Conservation (phyloP, 2,113 vertebrate genomes). For the Notiomystis cincta region DNA sequence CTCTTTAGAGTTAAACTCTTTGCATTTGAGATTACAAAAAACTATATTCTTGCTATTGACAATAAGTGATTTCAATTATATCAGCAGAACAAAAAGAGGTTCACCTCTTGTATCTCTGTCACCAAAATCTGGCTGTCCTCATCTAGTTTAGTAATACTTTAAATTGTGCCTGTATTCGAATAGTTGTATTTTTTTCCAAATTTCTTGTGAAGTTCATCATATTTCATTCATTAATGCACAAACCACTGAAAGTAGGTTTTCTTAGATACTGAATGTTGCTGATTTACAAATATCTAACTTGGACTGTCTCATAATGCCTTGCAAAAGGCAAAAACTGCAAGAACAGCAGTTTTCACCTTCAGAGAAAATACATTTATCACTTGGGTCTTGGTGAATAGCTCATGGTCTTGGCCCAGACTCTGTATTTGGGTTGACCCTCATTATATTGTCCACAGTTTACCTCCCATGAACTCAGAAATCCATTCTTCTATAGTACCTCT, state of each 20-base stretch:
- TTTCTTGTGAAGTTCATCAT: neutral
- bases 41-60: neutral
- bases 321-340: neutral
- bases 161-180: neutral
- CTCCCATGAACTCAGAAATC: neutral
- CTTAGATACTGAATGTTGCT: neutral
- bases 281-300: accelerated
- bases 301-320: neutral
- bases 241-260: neutral
- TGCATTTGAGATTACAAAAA: neutral
- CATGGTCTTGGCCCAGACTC: neutral
- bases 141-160: neutral
- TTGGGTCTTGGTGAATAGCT: neutral
- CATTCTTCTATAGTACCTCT: neutral
- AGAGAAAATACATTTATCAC: neutral
- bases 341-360: neutral
- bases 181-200: neutral
- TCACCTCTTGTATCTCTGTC: neutral
- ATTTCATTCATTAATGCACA: neutral
- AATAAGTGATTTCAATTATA: neutral
- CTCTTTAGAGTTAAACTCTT: neutral
- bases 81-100: neutral
- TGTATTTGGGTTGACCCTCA: neutral
- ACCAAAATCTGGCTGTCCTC: neutral
- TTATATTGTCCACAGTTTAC: neutral